These are phyloP conservation scores for Fragum fragum DNA, from an alignment of 2,888 invertebrate species.

Conservation along the genomic window DNA sequence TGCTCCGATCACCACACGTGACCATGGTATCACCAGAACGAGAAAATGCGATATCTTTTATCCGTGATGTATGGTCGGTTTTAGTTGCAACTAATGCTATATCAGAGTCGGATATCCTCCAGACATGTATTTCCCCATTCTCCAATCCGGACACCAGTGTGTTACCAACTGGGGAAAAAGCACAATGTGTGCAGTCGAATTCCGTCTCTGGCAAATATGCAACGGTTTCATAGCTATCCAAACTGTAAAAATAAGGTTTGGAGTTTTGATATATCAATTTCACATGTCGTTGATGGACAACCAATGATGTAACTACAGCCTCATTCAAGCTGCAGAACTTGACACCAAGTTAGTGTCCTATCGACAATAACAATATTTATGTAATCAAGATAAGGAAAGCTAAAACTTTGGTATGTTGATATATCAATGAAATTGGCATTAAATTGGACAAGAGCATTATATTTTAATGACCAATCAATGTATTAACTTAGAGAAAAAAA, in stretches of 20 bases:
- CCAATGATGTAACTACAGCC: no score
- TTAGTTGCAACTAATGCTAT: neutral
- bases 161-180: slow-evolving; percentile 39
- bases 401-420: no score
- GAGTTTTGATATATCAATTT: no score
- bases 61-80: slow-evolving; percentile 37
- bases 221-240: slow-evolving; percentile 6
- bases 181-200: slow-evolving; percentile 8
- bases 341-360: no score
- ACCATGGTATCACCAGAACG: slow-evolving; percentile 36
- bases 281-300: no score
- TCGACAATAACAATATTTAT: no score
- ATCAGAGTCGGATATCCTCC: slow-evolving; percentile 37
- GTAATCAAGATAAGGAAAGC: no score
- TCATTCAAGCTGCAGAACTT: no score
- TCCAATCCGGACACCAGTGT: slow-evolving; percentile 27
- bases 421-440: no score
- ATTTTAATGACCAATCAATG: no score
- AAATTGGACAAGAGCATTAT: no score
- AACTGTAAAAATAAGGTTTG: slow-evolving; percentile 35
- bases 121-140: slow-evolving; percentile 40
- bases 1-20: slow-evolving; percentile 37
- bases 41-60: slow-evolving; percentile 47
- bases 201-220: slow-evolving; percentile 32
- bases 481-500: no score